These are phyloP conservation scores for Antheraea assamensis DNA, from an alignment of 2,888 invertebrate genomes.

Conservation along the genomic window DNA sequence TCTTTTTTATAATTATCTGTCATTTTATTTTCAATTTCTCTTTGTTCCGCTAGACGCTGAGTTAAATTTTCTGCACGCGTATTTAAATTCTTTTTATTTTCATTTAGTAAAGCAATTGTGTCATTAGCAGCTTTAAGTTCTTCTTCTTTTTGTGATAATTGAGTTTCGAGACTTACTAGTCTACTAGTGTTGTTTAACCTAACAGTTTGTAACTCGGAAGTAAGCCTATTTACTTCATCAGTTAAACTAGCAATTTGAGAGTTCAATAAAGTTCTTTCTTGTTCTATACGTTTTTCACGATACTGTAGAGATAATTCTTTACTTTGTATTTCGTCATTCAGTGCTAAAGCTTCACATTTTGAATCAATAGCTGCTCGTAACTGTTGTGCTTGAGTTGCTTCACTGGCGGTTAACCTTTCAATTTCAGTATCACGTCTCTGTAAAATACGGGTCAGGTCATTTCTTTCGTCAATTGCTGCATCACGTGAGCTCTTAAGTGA, in stretches of 20 bases:
- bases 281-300: constrained; percentile 92
- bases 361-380: constrained; percentile 88
- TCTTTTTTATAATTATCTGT: constrained; percentile 90
- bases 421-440: constrained; percentile 88
- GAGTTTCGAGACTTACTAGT: constrained; percentile 87
- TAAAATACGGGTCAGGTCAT: constrained; percentile 86
- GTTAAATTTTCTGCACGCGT: constrained; percentile 86
- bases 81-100: constrained; percentile 86
- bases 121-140: constrained; percentile 89
- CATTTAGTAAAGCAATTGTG: constrained; percentile 85
- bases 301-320: constrained; percentile 90
- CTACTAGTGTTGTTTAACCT: constrained; percentile 86
- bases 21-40: constrained; percentile 88
- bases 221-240: constrained; percentile 89
- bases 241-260: constrained; percentile 90
- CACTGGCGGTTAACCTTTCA: constrained; percentile 86
- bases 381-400: constrained; percentile 87
- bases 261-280: constrained; percentile 88
- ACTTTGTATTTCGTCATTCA: constrained; percentile 90
- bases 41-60: constrained; percentile 87
- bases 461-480: constrained; percentile 87
- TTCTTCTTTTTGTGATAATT: constrained; percentile 89
- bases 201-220: constrained; percentile 88
- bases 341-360: constrained; percentile 92
- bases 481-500: constrained; percentile 87